phyloP scores from a whole-genome alignment of 2,797 vertebrate species.

The Peromyscus melanophrys region DNA sequence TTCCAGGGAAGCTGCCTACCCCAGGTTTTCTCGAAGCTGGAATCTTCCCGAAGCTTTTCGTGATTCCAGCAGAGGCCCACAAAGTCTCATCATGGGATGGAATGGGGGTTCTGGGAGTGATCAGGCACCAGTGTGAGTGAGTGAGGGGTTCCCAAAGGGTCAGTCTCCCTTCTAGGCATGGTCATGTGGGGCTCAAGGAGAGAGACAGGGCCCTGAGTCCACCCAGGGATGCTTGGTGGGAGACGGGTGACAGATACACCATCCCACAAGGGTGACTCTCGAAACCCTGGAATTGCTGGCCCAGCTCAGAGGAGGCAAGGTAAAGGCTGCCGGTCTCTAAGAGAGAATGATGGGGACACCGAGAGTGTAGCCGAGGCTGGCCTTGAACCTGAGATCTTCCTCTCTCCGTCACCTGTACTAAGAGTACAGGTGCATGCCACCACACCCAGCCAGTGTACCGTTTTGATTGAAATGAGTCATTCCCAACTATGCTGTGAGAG shows the following conservation, averaged over 20 bases:
- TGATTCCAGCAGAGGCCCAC: neutral
- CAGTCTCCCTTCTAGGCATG: neutral
- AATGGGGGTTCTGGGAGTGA: neutral
- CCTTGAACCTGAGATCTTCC: neutral
- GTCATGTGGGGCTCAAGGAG: neutral
- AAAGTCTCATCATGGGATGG: neutral
- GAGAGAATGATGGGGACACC: neutral
- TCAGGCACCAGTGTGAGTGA: neutral
- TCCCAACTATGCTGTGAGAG: neutral
- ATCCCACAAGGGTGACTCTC: neutral
- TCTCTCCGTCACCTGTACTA: neutral
- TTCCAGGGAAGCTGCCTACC: slow-evolving; percentile 5
- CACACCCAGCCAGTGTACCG: neutral
- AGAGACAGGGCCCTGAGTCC: neutral
- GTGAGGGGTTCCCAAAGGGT: neutral
- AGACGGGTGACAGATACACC: neutral
- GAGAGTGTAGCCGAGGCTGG: neutral
- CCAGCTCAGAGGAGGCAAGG: neutral
- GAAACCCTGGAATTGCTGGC: neutral
- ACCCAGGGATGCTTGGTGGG: neutral
- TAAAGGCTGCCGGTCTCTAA: neutral
- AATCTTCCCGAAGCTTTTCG: neutral
- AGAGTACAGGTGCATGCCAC: neutral
- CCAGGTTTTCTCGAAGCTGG: neutral
- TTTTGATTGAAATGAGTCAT: neutral